A percentile compares a stretch with the other conserved stretches of the same genome.
These are phyloP conservation scores for Helogale parvula DNA, from an alignment of 2,113 vertebrate species.

Conservation along the genomic window DNA sequence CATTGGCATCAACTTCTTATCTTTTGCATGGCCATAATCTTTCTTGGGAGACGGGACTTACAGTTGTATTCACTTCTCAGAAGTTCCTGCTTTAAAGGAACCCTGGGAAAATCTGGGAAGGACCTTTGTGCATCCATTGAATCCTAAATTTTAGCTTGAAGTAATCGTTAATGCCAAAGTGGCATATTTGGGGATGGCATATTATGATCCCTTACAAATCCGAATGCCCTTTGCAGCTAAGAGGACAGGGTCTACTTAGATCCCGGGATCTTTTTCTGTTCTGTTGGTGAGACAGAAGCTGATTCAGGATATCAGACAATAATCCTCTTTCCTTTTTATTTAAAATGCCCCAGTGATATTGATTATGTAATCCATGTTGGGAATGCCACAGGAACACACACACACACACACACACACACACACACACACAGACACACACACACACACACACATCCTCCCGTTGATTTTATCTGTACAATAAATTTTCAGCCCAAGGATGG, in stretches of 20 bases:
- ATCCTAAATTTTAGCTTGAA: background rate
- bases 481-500: background rate
- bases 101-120: background rate
- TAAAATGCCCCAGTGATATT: background rate
- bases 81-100: background rate
- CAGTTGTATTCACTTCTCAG: background rate
- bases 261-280: background rate
- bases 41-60: background rate
- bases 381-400: background rate
- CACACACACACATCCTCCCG: background rate
- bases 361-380: background rate
- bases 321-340: slow-evolving; percentile 10
- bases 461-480: background rate
- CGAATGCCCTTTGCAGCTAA: background rate
- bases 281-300: background rate
- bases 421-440: too few species aligned
- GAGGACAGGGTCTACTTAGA: background rate
- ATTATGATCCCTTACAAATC: background rate
- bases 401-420: background rate
- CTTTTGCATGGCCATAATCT: background rate
- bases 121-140: background rate
- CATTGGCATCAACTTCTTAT: background rate
- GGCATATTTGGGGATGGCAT: background rate
- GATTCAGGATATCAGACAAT: background rate
- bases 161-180: background rate